These are phyloP conservation scores for Colostygia pectinataria DNA, from an alignment of 2,888 invertebrate genomes.

Conservation along the genomic window DNA sequence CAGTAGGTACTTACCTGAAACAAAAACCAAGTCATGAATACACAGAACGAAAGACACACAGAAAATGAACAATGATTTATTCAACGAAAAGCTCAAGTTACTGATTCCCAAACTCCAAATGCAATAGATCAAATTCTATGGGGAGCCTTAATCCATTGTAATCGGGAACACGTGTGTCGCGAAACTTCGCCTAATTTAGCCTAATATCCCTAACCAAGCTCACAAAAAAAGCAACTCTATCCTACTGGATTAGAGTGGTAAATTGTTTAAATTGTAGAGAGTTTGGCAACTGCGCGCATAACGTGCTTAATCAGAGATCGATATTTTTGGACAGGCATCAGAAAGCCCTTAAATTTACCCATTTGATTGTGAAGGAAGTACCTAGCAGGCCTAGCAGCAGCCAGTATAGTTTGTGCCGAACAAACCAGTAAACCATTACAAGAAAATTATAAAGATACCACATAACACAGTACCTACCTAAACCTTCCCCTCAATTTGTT, in stretches of 20 bases:
- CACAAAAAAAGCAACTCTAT: conserved; percentile 13
- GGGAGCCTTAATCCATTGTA: conserved; percentile 57
- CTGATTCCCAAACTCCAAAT: conserved; percentile 43
- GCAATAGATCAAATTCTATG: conserved; percentile 58
- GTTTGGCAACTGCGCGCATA: conserved; percentile 30
- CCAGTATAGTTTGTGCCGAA: no score
- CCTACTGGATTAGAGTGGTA: conserved; percentile 23
- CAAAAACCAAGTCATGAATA: conserved; percentile 54
- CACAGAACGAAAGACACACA: conserved; percentile 27
- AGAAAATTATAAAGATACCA: neutral
- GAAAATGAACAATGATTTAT: conserved; percentile 37
- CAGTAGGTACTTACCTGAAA: conserved; percentile 74
- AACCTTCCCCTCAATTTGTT: conserved; percentile 8
- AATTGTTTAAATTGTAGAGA: conserved; percentile 16
- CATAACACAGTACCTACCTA: neutral
- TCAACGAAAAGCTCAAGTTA: conserved; percentile 42
- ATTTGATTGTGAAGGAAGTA: conserved; percentile 1
- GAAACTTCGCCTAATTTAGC: conserved; percentile 56
- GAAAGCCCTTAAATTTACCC: conserved; percentile 20
- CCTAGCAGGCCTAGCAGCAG: neutral
- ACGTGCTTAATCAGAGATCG: conserved; percentile 47
- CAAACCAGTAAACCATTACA: no score
- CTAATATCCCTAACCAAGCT: conserved; percentile 41
- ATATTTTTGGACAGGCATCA: conserved; percentile 32
- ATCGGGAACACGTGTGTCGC: conserved; percentile 64